Conservation (phyloP, 2,797 vertebrate genomes). For the Rhinophrynus dorsalis region DNA sequence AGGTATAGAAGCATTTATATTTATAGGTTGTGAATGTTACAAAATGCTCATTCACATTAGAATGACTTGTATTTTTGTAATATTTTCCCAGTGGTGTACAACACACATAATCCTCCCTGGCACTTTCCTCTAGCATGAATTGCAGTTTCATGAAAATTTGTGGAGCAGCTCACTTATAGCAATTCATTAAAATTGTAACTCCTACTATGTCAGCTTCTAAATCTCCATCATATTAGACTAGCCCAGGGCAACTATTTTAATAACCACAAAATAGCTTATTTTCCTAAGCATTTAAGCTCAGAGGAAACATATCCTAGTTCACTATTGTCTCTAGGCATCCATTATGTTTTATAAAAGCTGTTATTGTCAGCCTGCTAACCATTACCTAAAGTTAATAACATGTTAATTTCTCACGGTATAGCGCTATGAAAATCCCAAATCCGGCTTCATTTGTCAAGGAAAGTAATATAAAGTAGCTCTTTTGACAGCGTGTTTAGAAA, state of each 20-base stretch:
- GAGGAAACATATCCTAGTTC: constrained; percentile 39
- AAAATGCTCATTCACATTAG: too few species aligned
- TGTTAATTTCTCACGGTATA: constrained; percentile 45
- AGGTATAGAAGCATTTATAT: too few species aligned
- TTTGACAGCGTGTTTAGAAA: constrained; percentile 19
- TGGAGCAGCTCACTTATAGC: constrained; percentile 21
- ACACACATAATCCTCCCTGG: constrained; percentile 18
- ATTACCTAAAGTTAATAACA: constrained; percentile 49
- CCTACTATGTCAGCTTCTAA: constrained; percentile 41
- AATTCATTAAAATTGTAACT: constrained; percentile 46
- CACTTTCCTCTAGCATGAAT: constrained; percentile 29
- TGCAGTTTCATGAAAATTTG: constrained; percentile 30
- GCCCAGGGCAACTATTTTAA: constrained; percentile 48
- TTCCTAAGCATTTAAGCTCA: constrained; percentile 39
- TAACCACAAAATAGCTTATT: constrained; percentile 45
- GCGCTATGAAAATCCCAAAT: constrained; percentile 23
- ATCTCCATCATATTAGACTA: constrained; percentile 47
- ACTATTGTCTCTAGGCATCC: constrained; percentile 47
- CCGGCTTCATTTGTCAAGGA: constrained; percentile 26
- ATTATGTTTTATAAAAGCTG: constrained; percentile 41
- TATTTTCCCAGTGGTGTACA: background rate
- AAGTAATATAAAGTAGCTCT: constrained; percentile 19
- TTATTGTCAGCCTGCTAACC: constrained; percentile 45
- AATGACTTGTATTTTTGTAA: too few species aligned
- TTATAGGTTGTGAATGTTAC: too few species aligned